Conservation (phyloP, 2,888 invertebrate species). For the Homarus gammarus region DNA sequence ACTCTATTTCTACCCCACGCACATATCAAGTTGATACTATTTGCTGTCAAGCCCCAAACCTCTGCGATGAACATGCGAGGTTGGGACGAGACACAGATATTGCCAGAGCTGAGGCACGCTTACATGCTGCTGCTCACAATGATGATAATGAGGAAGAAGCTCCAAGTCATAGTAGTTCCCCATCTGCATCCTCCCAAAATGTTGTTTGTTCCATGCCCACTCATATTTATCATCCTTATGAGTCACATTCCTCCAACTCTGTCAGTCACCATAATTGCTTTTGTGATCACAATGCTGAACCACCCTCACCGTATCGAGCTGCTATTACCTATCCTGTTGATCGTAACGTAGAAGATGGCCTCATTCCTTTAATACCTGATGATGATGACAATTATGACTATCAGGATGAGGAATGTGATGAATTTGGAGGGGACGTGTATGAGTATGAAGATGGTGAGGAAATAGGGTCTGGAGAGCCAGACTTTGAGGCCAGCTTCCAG, state of each 20-base stretch:
- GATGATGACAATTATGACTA: conserved; percentile 63
- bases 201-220: conserved; percentile 12
- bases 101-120: conserved; percentile 58
- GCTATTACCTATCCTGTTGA: conserved; percentile 62
- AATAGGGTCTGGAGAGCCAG: conserved; percentile 34
- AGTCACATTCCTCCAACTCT: conserved; percentile 18
- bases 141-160: conserved; percentile 24
- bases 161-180: background rate
- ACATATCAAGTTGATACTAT: conserved; percentile 75
- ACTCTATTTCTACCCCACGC: conserved; percentile 37
- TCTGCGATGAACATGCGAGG: conserved; percentile 74
- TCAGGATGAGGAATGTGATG: conserved; percentile 61
- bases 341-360: conserved; percentile 57
- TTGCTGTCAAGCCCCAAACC: conserved; percentile 74
- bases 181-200: background rate
- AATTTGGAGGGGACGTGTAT: conserved; percentile 53
- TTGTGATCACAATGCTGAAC: background rate
- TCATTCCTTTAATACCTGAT: conserved; percentile 44
- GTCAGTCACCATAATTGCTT: conserved; percentile 8
- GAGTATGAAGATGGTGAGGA: conserved; percentile 56
- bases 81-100: conserved; percentile 56
- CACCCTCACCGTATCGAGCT: conserved; percentile 24
- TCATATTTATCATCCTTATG: conserved; percentile 1
- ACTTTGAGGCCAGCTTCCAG: conserved; percentile 40
- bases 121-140: conserved; percentile 22